Evolutionary conservation across 2,113 vertebrate species (phyloP), one percentile per base, ranked within the genome.

Genomic region (Rhegmatorhina hoffmannsi): DNA sequence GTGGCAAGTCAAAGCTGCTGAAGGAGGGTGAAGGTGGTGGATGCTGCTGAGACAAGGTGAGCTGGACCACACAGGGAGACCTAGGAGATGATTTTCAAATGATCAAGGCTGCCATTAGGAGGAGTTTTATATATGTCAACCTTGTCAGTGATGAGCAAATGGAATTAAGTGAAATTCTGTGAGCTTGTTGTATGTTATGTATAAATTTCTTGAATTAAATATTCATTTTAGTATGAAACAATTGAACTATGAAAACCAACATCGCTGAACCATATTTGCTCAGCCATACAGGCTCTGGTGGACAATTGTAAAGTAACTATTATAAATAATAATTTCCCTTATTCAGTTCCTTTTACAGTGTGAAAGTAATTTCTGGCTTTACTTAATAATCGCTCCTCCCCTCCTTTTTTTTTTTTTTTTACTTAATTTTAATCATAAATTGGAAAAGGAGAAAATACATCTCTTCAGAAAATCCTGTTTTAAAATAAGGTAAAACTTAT

Each of bases 131-230:
- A 17, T 34, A 19, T 1, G 7, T 28, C 84, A 63, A 38, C 24
- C 28, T 49, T 44, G 25, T 10, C 74, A 33, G 11, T 62, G 33
- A 55, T 46, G 43, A 60, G 46, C 23, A 75, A 60, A 52, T 56
- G n/a, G 18, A 56, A 12, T 75, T 66, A 43, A 85, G 53, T 88
- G 60, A 43, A 62, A 19, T 56, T 56, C 29, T 17, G 7, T 58
- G 23, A 72, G 31, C 20, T 82, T 59, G 4, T 69, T 70, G 10
- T 17, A 28, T 0, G 0, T 13, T 49, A 13, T 17, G 1, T 60
- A 16, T 17, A 59, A 55, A 75, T 60, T 7, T 21, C 6, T 14
- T 25, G 3, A 75, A 46, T 87, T 75, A 29, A 38, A 8, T 67
- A 44, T 55, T 60, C 11, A 17, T 26, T 90, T 77, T 82, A 67